Evolutionary conservation across 2,888 invertebrate genomes (phyloP).

Genomic region (Gastracanthus pulcherrimus): DNA sequence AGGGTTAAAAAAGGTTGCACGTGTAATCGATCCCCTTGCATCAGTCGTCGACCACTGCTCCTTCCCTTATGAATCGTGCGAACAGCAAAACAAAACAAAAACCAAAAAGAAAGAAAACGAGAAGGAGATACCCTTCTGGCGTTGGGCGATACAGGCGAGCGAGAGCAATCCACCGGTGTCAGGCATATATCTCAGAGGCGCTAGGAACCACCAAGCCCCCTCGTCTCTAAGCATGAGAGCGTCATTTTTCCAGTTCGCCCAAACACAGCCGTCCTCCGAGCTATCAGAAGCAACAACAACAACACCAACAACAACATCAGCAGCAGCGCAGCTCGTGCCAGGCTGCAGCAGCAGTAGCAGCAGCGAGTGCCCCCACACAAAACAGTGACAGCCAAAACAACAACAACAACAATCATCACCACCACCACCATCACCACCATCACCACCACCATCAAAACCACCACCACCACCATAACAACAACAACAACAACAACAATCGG

Average conservation of each 20-base stretch:
- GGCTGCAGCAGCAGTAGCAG: constrained; percentile 49
- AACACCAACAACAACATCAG: too few relatives aligned
- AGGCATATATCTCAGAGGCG: too few relatives aligned
- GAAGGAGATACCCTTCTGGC: background rate
- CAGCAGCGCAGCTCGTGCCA: constrained; percentile 74
- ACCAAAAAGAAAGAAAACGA: background rate
- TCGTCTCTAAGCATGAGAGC: constrained; percentile 71
- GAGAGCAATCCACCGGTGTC: too few relatives aligned
- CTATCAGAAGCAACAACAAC: constrained; percentile 77
- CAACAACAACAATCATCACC: constrained; percentile 39
- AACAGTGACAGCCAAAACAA: constrained; percentile 56
- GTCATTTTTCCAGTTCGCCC: constrained; percentile 76
- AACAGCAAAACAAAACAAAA: too few relatives aligned
- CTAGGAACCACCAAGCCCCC: background rate
- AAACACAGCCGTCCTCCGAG: constrained; percentile 76
- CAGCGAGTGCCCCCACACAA: constrained; percentile 42
- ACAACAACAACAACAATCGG: constrained; percentile 79
- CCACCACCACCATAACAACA: constrained; percentile 78
- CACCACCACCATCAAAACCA: constrained; percentile 72
- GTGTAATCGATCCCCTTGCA: background rate
- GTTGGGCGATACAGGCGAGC: background rate
- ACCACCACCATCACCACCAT: constrained; percentile 60
- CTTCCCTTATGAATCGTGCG: background rate
- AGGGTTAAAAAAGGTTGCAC: background rate
- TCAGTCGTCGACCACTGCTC: background rate